Base-by-base conservation (phyloP, 2,888 invertebrate species). In the Gymnocheta viridis region DNA sequence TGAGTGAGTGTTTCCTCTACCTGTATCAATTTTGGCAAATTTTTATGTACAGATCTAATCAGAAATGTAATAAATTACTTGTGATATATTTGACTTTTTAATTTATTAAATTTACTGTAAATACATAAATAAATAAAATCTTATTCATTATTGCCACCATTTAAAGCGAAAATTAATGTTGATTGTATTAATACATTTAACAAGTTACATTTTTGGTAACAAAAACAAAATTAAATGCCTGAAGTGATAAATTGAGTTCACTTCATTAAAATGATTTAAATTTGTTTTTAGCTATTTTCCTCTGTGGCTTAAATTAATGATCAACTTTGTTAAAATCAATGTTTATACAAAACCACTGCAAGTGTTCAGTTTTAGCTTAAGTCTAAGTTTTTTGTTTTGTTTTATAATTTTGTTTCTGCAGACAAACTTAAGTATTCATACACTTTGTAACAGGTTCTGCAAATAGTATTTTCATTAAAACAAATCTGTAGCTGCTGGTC, bases 201-300 rank as follows among this genome's bases (percentile, higher is more conserved):
- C 58, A 64, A 32, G 56, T 67, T 73, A 47, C 51, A 67, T 38
- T 12, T 27, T 58, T 60, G 74, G 60, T 81, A 67, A 81, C 69
- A 69, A 74, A 64, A 72, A 69, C 32, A 17, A 60, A 19, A 27
- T 35, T 69, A 74, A 81, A 81, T n/a, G 74, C 74, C 54, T 62
- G 10, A 74, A 74, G 74, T 62, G 60, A 74, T 74, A 81, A 44
- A 76, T 69, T 35, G 69, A 62, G 62, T 70, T 69, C 51, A 69
- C 44, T 74, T 81, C 54, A 64, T 76, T 76, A 76, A 81, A 69
- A 69, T 69, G 35, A 49, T 76, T 74, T 74, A 29, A 74, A 81
- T n/a, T 79, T 54, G 6, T n/a, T 41, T 44, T 54, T 17, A 9
- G 9, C 22, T 54, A 9, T 12, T 19, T 49, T 38, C 19, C 17